phyloP scores from a whole-genome alignment of 2,888 invertebrate genomes.

The Lomographa bimaculata region DNA sequence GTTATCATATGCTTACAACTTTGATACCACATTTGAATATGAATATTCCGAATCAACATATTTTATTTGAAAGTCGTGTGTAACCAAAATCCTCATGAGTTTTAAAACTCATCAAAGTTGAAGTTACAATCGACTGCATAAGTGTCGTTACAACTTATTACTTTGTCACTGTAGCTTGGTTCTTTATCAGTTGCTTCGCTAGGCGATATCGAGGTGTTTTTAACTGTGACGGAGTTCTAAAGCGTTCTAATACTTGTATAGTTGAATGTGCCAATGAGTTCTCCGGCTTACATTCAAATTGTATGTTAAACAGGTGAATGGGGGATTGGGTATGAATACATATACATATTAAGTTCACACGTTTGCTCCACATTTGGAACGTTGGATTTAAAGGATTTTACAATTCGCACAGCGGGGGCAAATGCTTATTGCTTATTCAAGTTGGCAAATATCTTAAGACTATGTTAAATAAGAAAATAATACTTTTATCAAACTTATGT shows the following conservation, averaged over 20 bases:
- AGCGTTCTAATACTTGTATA: slow-evolving; percentile 1
- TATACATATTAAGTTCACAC: slow-evolving; percentile 23
- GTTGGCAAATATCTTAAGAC: slow-evolving; percentile 1
- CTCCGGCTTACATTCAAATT: slow-evolving; percentile 26
- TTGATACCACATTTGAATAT: no score
- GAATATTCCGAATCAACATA: slow-evolving; percentile 23
- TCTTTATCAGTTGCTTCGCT: no score
- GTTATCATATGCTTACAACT: no score
- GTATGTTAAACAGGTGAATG: slow-evolving; percentile 28
- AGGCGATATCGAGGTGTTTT: no score
- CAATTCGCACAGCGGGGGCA: slow-evolving; percentile 7
- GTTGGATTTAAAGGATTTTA: slow-evolving; percentile 14
- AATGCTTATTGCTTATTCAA: slow-evolving; percentile 10
- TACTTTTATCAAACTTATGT: no score
- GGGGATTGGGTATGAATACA: slow-evolving; percentile 21
- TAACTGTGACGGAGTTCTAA: slow-evolving; percentile 7
- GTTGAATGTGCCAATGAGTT: slow-evolving; percentile 17
- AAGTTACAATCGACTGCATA: slow-evolving; percentile 15
- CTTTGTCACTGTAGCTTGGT: slow-evolving; percentile 8
- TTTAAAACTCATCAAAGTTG: slow-evolving; percentile 29
- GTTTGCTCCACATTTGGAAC: slow-evolving; percentile 14
- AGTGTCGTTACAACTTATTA: neutral
- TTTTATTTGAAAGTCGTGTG: slow-evolving; percentile 25
- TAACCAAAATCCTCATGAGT: slow-evolving; percentile 21
- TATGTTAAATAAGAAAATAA: no score